Conservation (phyloP, 2,797 vertebrate species). For the Calcarius lapponicus region DNA sequence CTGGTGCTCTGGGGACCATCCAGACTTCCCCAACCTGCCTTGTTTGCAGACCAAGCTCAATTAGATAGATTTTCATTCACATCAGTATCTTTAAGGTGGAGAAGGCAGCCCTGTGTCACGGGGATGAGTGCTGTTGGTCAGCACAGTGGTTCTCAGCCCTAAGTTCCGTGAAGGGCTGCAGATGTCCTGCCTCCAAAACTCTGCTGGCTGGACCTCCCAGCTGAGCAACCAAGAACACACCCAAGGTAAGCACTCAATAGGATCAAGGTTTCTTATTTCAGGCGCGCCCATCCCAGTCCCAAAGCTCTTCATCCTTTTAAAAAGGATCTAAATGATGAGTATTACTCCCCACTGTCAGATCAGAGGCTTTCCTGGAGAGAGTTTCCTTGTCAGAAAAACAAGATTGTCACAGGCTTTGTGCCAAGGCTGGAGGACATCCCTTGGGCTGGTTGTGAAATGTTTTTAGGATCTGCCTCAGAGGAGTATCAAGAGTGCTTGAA, state of each 20-base stretch:
- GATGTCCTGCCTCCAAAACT: neutral
- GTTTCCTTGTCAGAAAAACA: neutral
- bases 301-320: neutral
- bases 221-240: neutral
- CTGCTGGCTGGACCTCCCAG: neutral
- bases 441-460: neutral
- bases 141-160: neutral
- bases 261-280: neutral
- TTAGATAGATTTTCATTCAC: neutral
- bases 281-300: too few relatives aligned
- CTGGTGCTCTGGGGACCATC: neutral
- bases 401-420: rapidly evolving
- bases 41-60: neutral
- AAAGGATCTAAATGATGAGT: neutral
- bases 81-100: neutral
- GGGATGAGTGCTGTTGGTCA: rapidly evolving
- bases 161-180: neutral
- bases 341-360: neutral
- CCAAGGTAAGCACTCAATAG: neutral
- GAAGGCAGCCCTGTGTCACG: neutral
- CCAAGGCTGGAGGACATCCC: neutral
- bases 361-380: neutral
- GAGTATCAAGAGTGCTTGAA: neutral
- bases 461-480: neutral
- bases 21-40: neutral